These are phyloP conservation scores for Carassius auratus DNA, from an alignment of 2,113 vertebrate species.

Conservation along the genomic window DNA sequence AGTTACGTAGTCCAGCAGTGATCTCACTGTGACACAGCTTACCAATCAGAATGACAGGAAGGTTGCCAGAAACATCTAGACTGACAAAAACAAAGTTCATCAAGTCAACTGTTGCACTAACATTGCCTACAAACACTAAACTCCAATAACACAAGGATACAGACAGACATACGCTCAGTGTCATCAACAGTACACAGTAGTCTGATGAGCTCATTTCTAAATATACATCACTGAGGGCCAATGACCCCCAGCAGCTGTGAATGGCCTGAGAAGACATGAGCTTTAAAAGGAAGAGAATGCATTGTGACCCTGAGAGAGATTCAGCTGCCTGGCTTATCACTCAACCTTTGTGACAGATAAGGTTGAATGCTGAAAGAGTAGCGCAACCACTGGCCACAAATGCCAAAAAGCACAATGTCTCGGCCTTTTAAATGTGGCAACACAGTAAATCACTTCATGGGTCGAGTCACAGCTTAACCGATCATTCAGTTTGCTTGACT, in stretches of 20 bases:
- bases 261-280: slow-evolving; percentile 51
- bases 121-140: slow-evolving; percentile 3
- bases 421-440: slow-evolving; percentile 23
- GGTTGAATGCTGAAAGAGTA: slow-evolving; percentile 79
- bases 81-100: not conserved
- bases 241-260: slow-evolving; percentile 51
- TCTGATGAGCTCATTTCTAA: slow-evolving; percentile 54
- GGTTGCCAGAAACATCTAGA: too few species aligned
- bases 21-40: too few species aligned
- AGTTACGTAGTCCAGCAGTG: too few species aligned
- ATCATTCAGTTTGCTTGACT: not conserved
- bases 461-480: slow-evolving; percentile 26
- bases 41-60: too few species aligned
- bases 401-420: slow-evolving; percentile 68
- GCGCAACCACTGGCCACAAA: slow-evolving; percentile 61
- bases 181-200: slow-evolving; percentile 33
- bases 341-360: slow-evolving; percentile 83
- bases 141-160: slow-evolving; percentile 42
- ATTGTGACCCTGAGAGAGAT: slow-evolving; percentile 75
- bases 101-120: not conserved
- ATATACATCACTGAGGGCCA: slow-evolving; percentile 51
- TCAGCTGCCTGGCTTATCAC: slow-evolving; percentile 83
- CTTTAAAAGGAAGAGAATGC: slow-evolving; percentile 85
- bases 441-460: slow-evolving; percentile 22
- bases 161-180: not conserved